Evolutionary conservation across 2,888 invertebrate genomes (phyloP), one percentile per base, ranked within the genome.

Genomic region (Toxonevra muliebris): DNA sequence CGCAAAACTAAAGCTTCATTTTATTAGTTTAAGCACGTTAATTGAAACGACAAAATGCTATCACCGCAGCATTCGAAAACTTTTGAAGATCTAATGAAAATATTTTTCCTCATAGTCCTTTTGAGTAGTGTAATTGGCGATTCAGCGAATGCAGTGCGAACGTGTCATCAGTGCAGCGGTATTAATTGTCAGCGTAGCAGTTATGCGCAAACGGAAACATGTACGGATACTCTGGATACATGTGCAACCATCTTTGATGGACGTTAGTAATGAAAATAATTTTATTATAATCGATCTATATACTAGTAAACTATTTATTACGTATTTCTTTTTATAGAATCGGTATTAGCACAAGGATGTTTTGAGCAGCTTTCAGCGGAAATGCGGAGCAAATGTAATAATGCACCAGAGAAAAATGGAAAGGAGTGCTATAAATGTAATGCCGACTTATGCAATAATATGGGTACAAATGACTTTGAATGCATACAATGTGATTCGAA

Each of bases 401-500:
- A 10, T 19, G 53, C 65, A 1, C 11, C n/a, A 7, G 19, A 59
- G 48, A 13, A 15, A 15, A 52, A 62, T 15, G 41, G 52, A 1
- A 43, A 2, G 1, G 75, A 70, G 12, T 82, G 83, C 43, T 76
- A 77, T 70, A 81, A 79, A 50, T 83, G 84, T 70, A 79, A 76
- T 62, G 71, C 75, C 42, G 73, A 80, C 68, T 68, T 74, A 0
- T 84, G 84, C 74, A 84, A 84, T 61, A 76, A 75, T 64, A 69
- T 80, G 11, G 81, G 81, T 9, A 74, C 79, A 0, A 55, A 52
- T 0, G 72, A 75, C 13, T 77, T 75, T 13, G 72, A 77, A 42
- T 84, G 84, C 70, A 68, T 84, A 40, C 77, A 80, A 69, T 84
- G 84, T 42, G 76, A 81, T 71, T 81, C 84, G 2, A 72, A 70